These are phyloP conservation scores for Linnaemya vulpina DNA, from an alignment of 2,888 invertebrate genomes.

Conservation along the genomic window DNA sequence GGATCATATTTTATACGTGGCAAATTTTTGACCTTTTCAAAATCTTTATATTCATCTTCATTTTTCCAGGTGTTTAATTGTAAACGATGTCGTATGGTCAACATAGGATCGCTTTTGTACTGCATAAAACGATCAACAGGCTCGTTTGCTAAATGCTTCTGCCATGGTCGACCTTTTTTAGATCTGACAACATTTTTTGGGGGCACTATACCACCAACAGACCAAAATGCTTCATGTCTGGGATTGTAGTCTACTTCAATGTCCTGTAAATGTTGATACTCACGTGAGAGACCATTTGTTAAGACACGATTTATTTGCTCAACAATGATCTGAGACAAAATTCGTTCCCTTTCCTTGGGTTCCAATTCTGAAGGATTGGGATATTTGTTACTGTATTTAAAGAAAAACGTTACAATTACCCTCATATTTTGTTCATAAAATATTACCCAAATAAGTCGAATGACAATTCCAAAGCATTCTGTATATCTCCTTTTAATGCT, in stretches of 20 bases:
- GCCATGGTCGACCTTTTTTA: slow-evolving; percentile 82
- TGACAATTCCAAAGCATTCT: slow-evolving; percentile 77
- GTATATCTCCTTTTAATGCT: slow-evolving; percentile 76
- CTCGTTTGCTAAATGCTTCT: slow-evolving; percentile 84
- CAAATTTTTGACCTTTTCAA: slow-evolving; percentile 82
- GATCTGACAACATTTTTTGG: slow-evolving; percentile 83
- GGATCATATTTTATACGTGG: slow-evolving; percentile 86
- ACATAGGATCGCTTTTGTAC: slow-evolving; percentile 87
- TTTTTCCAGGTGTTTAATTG: slow-evolving; percentile 88
- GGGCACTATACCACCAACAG: slow-evolving; percentile 88
- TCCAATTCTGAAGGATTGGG: slow-evolving; percentile 65
- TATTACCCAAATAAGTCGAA: slow-evolving; percentile 77
- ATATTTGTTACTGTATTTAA: slow-evolving; percentile 75
- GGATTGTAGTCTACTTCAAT: slow-evolving; percentile 89
- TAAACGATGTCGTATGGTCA: slow-evolving; percentile 87
- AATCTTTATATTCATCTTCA: slow-evolving; percentile 84
- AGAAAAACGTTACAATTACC: not conserved
- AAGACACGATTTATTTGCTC: slow-evolving; percentile 89
- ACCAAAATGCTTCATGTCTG: slow-evolving; percentile 94
- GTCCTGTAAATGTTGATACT: slow-evolving; percentile 85
- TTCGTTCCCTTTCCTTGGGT: slow-evolving; percentile 74
- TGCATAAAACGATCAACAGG: slow-evolving; percentile 87
- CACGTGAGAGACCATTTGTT: slow-evolving; percentile 85
- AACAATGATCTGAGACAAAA: slow-evolving; percentile 83
- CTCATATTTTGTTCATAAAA: not conserved